Base-by-base conservation (phyloP, 2,113 vertebrate genomes). In the Chamaetylas fuelleborni region DNA sequence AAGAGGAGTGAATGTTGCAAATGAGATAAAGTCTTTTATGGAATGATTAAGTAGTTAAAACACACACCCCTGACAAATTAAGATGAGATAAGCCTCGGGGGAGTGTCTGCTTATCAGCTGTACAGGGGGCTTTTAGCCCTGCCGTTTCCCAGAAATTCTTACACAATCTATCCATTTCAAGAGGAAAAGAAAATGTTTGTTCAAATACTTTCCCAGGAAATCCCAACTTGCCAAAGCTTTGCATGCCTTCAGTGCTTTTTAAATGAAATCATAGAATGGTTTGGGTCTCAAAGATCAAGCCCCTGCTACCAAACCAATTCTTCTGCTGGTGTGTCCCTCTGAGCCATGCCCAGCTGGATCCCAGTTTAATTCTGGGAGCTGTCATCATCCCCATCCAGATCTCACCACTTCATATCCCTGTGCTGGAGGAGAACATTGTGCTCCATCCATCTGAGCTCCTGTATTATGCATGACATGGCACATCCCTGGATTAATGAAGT, bases 171-270 rank as follows among this genome's bases (percentile, higher is more conserved):
- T 26, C 28, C 6, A 12, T 69, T 88, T 80, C 24, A 66, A 26
- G 33, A 8, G 6, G 9, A 0, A 0, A 33, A 23, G 29, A 22
- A 57, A 4, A 1, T 20, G 2, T 69, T 83, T 57, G 9, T 42
- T 81, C 34, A n/a, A 57, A 28, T 29, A 14, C 9, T 53, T 86
- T 11, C 33, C 45, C 33, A n/a, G 40, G 26, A 88, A 84, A 36
- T 51, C 62, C 25, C 18, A 54, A n/a, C 3, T 70, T 83, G 58
- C 14, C 45, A n/a, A 78, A 81, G 6, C 8, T 84, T n/a, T 50
- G 6, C 2, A 6, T 26, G 18, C 8, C 15, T 43, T 60, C 6
- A 1, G 4, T 38, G n/a, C 6, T 36, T 72, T 81, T 57, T 40
- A 22, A 36, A 42, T 42, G 14, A 40, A 76, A 48, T 77, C 22